phyloP scores from a whole-genome alignment of 1,140 invertebrate species.

The Rhopalosiphum maidis region DNA sequence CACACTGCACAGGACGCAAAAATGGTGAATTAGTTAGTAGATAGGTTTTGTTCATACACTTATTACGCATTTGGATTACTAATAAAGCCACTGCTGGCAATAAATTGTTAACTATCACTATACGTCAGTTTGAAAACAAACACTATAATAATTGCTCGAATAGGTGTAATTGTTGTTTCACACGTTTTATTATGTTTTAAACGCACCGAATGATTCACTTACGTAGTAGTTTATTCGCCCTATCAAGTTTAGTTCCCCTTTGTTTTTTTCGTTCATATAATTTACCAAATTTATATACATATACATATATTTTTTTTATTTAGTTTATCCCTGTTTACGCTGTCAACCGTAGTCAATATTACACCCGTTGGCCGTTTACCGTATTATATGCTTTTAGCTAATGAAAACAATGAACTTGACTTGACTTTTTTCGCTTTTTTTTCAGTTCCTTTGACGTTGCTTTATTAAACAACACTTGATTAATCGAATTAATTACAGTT shows the following conservation, averaged over 20 bases:
- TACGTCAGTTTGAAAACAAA: background rate
- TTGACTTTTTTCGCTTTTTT: background rate
- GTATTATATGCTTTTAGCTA: slow-evolving; percentile 39
- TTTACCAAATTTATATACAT: background rate
- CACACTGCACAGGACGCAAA: no score
- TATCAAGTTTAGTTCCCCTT: slow-evolving; percentile 12
- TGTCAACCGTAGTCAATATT: slow-evolving; percentile 4
- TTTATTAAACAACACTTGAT: slow-evolving; percentile 14
- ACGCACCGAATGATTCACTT: background rate
- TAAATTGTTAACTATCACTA: slow-evolving; percentile 19
- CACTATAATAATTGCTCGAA: background rate
- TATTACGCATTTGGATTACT: background rate
- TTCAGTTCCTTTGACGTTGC: slow-evolving; percentile 13
- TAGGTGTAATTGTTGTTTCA: slow-evolving; percentile 6
- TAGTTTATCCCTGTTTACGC: background rate
- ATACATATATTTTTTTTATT: background rate
- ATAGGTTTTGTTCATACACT: background rate
- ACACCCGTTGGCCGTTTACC: background rate
- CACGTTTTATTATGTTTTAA: background rate
- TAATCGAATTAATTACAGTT: slow-evolving; percentile 19
- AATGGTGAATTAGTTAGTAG: background rate
- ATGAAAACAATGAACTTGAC: slow-evolving; percentile 30
- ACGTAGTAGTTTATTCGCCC: background rate
- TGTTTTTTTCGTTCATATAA: background rate
- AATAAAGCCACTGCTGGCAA: background rate